Evolutionary conservation across 2,797 vertebrate species (phyloP), one percentile per base, ranked within the genome.

Genomic region (Acanthurus tractus): DNA sequence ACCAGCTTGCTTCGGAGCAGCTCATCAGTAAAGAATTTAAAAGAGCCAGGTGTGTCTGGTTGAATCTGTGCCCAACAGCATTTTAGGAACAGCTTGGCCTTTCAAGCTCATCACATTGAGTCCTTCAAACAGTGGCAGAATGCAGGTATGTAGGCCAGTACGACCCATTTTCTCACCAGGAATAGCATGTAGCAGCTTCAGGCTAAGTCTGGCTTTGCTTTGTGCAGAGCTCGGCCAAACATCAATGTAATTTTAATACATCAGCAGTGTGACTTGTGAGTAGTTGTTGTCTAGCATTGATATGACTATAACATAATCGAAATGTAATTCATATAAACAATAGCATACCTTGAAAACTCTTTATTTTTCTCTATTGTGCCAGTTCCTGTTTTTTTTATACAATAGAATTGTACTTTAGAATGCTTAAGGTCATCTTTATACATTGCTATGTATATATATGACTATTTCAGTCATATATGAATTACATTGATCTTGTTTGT

Each of bases 71-170:
- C 56, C 62, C 34, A 34, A 45, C 63, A 55, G 72, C 49, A 13
- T 17, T 82, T 82, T 74, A 10, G 12, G 52, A 76, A 65, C 58
- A 67, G 58, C 53, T 73, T 78, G 58, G 29, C 53, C 49, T 68
- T 77, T 85, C 45, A 46, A 74, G 61, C 70, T 85, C 8, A 79
- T 67, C 70, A 73, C 65, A 69, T 70, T 63, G 6, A 78, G 29
- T 61, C 65, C 58, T 66, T 68, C 78, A 44, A 81, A 72, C 8
- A 34, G 38, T 59, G 48, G 63, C 56, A 78, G 70, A 59, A 46
- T 36, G 14, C 68, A 81, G 74, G 69, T 85, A 81, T 88, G 72
- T 84, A 78, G 84, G 86, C 66, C 82, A 88, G n/a, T 15, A 36
- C 1, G 6, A 65, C 58, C 78, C 56, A 74, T 62, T 78, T 82